Conservation (phyloP, 1,140 invertebrate species). For the Drosophila punjabiensis region DNA sequence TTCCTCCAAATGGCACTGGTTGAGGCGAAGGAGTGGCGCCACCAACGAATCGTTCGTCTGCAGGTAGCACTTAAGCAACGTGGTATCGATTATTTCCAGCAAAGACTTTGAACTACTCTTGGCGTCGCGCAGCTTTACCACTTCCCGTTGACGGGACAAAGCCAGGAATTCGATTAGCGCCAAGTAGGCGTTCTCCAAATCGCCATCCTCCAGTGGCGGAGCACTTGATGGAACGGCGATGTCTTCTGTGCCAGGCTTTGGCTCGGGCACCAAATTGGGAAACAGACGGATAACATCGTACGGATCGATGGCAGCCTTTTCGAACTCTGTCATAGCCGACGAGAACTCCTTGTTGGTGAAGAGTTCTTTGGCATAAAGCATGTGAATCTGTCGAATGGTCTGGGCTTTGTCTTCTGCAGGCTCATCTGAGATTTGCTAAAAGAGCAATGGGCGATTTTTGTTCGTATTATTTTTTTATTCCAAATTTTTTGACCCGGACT, state of each 20-base stretch:
- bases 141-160: constrained; percentile 88
- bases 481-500: constrained; percentile 72
- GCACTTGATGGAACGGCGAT: constrained; percentile 85
- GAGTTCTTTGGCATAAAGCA: constrained; percentile 94
- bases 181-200: constrained; percentile 94
- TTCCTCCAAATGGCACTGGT: constrained; percentile 97
- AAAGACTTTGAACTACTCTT: constrained; percentile 87
- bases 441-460: background rate
- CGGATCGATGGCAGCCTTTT: constrained; percentile 95
- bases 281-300: constrained; percentile 97
- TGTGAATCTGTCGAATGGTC: constrained; percentile 95
- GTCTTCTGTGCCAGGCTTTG: constrained; percentile 85
- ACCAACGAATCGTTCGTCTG: constrained; percentile 98
- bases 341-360: constrained; percentile 95
- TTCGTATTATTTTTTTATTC: background rate
- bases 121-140: constrained; percentile 70
- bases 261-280: constrained; percentile 92
- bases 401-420: constrained; percentile 92
- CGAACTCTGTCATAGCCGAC: constrained; percentile 96
- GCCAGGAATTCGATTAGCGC: constrained; percentile 96
- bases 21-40: constrained; percentile 95
- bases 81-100: constrained; percentile 98
- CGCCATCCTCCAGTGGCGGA: constrained; percentile 91
- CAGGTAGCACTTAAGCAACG: constrained; percentile 97
- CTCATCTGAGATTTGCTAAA: constrained; percentile 93